phyloP scores from a whole-genome alignment of 2,113 vertebrate genomes.

The Notiomystis cincta region DNA sequence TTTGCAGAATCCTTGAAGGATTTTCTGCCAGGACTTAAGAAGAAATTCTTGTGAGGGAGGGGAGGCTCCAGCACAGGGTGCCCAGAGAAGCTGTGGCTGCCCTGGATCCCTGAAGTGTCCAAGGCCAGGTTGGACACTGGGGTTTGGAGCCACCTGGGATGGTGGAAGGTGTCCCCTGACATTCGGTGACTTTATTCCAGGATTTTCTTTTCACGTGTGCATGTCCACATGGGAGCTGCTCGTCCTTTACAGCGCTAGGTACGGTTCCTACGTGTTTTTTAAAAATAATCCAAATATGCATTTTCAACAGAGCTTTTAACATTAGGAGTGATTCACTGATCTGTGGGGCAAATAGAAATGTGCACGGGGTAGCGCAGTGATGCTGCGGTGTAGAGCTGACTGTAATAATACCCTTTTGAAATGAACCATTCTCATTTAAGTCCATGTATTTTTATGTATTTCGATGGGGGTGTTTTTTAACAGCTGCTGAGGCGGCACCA shows the following conservation, averaged over 20 bases:
- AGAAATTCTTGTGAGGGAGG: background rate
- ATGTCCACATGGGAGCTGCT: fast-evolving
- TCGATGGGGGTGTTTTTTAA: background rate
- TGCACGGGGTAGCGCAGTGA: background rate
- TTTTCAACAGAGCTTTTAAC: background rate
- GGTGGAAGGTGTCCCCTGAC: background rate
- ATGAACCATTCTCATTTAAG: background rate
- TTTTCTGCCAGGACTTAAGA: background rate
- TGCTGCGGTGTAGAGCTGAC: no score
- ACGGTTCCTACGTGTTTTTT: background rate
- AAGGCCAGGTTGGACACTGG: background rate
- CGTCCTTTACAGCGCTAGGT: background rate
- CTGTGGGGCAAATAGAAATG: background rate
- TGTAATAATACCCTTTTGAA: background rate
- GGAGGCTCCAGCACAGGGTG: background rate
- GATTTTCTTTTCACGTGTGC: background rate
- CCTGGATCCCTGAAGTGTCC: background rate
- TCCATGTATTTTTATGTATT: fast-evolving
- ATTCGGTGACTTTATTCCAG: background rate
- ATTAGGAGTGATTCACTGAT: background rate
- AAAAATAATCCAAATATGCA: background rate
- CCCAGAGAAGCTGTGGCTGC: background rate
- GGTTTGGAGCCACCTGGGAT: background rate
- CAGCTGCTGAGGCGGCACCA: background rate
- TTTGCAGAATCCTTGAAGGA: background rate